Percentiles rank a stretch among this genome's conserved stretches.
These are phyloP conservation scores for Eupithecia abbreviata DNA, from an alignment of 2,888 invertebrate species.

Conservation along the genomic window DNA sequence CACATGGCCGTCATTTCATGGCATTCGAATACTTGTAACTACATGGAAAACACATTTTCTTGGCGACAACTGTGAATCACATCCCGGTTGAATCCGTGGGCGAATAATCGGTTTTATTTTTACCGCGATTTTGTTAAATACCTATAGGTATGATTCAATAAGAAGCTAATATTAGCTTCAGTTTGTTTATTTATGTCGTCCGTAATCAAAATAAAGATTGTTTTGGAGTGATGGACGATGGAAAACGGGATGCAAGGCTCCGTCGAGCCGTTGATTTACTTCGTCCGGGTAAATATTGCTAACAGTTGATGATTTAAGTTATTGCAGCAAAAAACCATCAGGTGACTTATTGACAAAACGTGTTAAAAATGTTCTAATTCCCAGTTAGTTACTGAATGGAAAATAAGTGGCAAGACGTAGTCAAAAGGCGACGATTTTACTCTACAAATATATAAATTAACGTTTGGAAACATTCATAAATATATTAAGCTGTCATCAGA, in stretches of 20 bases:
- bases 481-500: constrained; percentile 19
- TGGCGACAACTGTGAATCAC: constrained; percentile 63
- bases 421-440: background rate
- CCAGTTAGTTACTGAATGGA: background rate
- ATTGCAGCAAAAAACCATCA: background rate
- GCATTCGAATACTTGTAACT: constrained; percentile 50
- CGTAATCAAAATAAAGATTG: constrained; percentile 24
- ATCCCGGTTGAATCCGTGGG: constrained; percentile 60
- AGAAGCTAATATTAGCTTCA: constrained; percentile 62
- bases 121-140: constrained; percentile 49
- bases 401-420: background rate
- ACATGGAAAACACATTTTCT: constrained; percentile 62
- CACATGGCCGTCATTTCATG: constrained; percentile 18
- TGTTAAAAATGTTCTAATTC: background rate
- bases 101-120: constrained; percentile 70
- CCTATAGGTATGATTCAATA: constrained; percentile 63
- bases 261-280: background rate
- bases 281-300: constrained; percentile 13
- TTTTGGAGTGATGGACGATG: constrained; percentile 18
- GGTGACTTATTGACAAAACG: background rate
- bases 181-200: constrained; percentile 40
- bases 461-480: background rate
- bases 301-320: background rate
- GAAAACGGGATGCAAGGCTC: constrained; percentile 15
- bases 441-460: background rate